phyloP scores from a whole-genome alignment of 35 echinoderm and acorn worm genomes.

The Heliocidaris erythrogramma region DNA sequence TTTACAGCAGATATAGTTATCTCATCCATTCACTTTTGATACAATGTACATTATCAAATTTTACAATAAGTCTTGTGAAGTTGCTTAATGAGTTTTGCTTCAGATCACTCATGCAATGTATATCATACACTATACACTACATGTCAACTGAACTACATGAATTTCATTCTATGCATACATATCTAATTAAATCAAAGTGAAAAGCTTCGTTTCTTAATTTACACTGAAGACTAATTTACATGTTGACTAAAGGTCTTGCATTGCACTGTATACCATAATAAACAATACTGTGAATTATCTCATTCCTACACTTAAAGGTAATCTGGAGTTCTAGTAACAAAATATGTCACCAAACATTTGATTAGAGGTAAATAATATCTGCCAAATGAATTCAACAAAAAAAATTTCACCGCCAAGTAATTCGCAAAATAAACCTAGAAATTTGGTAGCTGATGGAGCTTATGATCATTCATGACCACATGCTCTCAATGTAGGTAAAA shows the following conservation, averaged over 20 bases:
- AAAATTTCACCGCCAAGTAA: neutral
- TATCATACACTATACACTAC: slow-evolving; percentile 30
- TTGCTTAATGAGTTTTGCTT: neutral
- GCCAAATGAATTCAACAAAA: neutral
- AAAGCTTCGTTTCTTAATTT: slow-evolving; percentile 3
- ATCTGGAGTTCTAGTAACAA: neutral
- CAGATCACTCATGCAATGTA: neutral
- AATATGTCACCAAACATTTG: neutral
- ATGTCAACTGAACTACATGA: slow-evolving; percentile 25
- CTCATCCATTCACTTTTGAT: slow-evolving; percentile 3
- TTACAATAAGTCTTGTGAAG: slow-evolving; percentile 31
- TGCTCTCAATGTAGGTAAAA: neutral
- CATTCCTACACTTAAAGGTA: neutral
- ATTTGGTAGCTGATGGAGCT: neutral
- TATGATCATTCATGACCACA: neutral
- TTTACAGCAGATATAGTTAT: neutral
- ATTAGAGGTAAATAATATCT: neutral
- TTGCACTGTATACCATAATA: slow-evolving; percentile 25
- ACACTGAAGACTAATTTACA: slow-evolving; percentile 27
- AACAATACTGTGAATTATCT: neutral
- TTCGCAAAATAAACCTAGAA: neutral
- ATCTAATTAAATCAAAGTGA: neutral
- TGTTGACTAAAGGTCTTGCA: neutral
- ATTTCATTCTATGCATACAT: slow-evolving; percentile 15
- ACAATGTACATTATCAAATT: slow-evolving; percentile 25